phyloP scores from a whole-genome alignment of 2,888 invertebrate species.

The Buathra laborator region DNA sequence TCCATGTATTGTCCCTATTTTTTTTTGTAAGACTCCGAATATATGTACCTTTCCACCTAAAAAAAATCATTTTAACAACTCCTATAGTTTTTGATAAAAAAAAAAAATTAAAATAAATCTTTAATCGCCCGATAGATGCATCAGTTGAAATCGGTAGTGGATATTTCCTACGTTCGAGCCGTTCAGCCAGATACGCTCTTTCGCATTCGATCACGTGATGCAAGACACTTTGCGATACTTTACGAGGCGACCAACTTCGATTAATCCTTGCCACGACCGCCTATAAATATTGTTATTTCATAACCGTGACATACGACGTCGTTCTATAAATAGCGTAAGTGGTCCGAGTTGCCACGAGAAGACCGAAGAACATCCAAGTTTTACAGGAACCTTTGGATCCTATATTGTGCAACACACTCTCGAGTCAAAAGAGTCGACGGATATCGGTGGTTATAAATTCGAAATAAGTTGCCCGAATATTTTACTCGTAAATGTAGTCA shows the following conservation, averaged over 20 bases:
- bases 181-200: not conserved
- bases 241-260: constrained; percentile 29
- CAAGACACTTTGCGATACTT: constrained; percentile 14
- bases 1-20: too few relatives aligned
- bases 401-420: too few relatives aligned
- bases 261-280: constrained; percentile 10
- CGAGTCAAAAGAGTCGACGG: not conserved
- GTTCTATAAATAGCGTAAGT: constrained; percentile 14
- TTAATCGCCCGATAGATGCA: not conserved
- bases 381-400: not conserved
- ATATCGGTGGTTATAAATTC: not conserved
- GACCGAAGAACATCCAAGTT: not conserved
- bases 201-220: not conserved
- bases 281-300: constrained; percentile 45
- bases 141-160: not conserved
- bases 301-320: constrained; percentile 27
- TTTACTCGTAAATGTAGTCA: not conserved
- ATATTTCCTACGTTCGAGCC: not conserved
- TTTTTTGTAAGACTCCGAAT: too few relatives aligned
- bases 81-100: not conserved
- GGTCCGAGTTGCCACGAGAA: constrained; percentile 13
- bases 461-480: not conserved
- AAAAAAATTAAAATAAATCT: not conserved
- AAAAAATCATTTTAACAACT: too few relatives aligned
- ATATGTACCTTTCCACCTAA: too few relatives aligned